Conservation (phyloP, 2,113 vertebrate species). For the Rhadina sibilatrix region DNA sequence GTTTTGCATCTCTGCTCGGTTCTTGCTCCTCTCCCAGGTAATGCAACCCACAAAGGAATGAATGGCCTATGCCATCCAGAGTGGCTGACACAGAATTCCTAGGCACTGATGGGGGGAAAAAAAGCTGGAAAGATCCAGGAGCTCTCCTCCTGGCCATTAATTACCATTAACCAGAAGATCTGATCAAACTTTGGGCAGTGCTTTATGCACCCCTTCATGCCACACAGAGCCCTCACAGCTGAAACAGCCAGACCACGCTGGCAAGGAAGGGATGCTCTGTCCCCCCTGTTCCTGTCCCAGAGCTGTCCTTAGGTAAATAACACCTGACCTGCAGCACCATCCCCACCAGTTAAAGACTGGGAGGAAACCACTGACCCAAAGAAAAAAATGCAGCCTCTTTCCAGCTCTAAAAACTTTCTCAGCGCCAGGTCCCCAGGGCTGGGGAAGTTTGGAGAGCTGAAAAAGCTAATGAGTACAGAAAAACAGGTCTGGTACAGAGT, state of each 20-base stretch:
- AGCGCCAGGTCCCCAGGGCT: not conserved
- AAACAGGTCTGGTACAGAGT: not conserved
- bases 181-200: not conserved
- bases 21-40: not conserved
- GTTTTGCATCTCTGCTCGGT: not conserved
- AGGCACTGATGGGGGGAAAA: not conserved
- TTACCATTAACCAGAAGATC: not conserved
- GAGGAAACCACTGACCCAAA: not conserved
- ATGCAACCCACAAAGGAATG: not conserved
- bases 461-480: not conserved
- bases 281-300: not conserved
- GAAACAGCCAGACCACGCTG: rapidly evolving
- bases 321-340: not conserved
- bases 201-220: not conserved
- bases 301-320: rapidly evolving
- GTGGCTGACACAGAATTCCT: not conserved
- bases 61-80: not conserved
- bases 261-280: not conserved
- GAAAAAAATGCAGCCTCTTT: not conserved
- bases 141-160: not conserved
- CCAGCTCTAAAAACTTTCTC: not conserved
- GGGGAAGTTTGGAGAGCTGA: not conserved
- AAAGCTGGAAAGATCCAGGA: not conserved
- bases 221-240: not conserved
- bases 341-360: not conserved